Evolutionary conservation across 2,888 invertebrate species (phyloP), one percentile per base, ranked within the genome.

Genomic region (Dysmachus trigonus): DNA sequence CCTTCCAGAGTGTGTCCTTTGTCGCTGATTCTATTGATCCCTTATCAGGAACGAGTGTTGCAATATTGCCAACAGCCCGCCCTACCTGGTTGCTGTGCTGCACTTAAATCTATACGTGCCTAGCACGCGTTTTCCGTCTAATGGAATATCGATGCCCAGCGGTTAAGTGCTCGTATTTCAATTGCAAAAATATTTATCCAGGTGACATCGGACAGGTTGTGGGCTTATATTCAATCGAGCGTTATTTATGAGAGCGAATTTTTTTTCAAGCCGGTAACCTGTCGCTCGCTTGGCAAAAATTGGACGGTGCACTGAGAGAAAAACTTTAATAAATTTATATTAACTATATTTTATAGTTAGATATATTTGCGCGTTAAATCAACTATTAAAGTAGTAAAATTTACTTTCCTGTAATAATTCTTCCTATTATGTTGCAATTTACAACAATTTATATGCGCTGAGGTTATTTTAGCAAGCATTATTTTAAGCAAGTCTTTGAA

Each of bases 21-120:
- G 82, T 71, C 38, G 35, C 82, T 13, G 82, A 30, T 53, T 33
- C 22, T 82, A 82, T 82, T 82, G 82, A 82, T 82, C 71, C 62
- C 62, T 33, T 82, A 82, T 82, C 27, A 18, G 27, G 38, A 22
- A 30, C n/a, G 71, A 33, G 33, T 35, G 82, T 62, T 62, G 82
- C 82, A 82, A 53, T 82, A 62, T 62, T 71, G 30, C 35, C 22
- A 33, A 62, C 81, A 27, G 22, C 76, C 27, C 38, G 27, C 38
- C 38, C 27, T 82, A 53, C 62, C 82, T 82, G 30, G 53, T 4
- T 30, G 53, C 13, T 8, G 31, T 41, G 30, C 13, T 62, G 35
- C 18, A 62, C 62, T 62, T 62, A 33, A 33, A 10, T 3, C 27
- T 22, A 22, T 18, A 27, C 35, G 71, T 30, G 82, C 6, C 35